A percentile compares a stretch with the other conserved stretches of the same genome.
These are phyloP conservation scores for Eudasyphora cyanicolor DNA, from an alignment of 2,888 invertebrate species.

Conservation along the genomic window DNA sequence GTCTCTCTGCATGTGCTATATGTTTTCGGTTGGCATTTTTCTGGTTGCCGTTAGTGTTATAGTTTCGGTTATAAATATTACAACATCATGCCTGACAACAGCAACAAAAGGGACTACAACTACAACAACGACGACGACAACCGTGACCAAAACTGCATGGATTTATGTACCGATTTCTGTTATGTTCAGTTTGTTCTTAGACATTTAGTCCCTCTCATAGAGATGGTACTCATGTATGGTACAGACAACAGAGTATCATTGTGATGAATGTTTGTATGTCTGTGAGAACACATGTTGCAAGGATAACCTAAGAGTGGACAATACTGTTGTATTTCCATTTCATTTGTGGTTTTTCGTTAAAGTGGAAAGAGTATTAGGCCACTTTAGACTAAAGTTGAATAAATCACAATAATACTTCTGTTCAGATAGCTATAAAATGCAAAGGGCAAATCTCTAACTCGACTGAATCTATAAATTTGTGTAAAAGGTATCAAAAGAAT, in stretches of 20 bases:
- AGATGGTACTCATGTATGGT: background rate
- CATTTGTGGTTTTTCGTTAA: background rate
- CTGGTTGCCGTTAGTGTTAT: background rate
- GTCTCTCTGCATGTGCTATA: background rate
- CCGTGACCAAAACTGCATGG: background rate
- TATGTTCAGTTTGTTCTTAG: constrained; percentile 50
- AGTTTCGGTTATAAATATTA: constrained; percentile 1
- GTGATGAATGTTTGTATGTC: background rate
- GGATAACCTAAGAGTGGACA: background rate
- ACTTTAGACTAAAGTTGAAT: too few relatives aligned
- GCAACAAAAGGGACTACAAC: background rate
- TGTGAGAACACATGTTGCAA: background rate
- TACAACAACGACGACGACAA: background rate
- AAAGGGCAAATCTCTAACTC: too few relatives aligned
- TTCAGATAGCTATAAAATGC: too few relatives aligned
- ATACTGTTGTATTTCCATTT: background rate
- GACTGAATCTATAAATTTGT: too few relatives aligned
- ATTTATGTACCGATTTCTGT: constrained; percentile 7
- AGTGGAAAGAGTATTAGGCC: background rate
- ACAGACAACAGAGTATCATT: background rate
- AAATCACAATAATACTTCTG: too few relatives aligned
- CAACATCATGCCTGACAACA: background rate
- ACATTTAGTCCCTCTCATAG: constrained; percentile 29
- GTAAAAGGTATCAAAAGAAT: too few relatives aligned
- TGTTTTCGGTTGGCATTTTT: background rate